A percentile compares a stretch with the other conserved stretches of the same genome.
These are phyloP conservation scores for Galerucella calmariensis DNA, from an alignment of 2,888 invertebrate species.

Conservation along the genomic window DNA sequence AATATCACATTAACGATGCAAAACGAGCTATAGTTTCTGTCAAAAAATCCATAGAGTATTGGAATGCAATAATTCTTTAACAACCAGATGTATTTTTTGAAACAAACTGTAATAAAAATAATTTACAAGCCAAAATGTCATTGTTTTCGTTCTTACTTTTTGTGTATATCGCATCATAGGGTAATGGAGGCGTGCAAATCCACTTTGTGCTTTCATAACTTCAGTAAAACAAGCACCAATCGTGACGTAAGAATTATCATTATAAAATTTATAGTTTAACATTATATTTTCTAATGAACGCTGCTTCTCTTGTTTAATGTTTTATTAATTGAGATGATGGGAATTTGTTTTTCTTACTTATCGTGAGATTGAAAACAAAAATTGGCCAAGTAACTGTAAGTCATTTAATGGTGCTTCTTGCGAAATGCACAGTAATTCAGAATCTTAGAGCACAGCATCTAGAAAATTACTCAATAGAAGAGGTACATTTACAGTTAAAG, in stretches of 20 bases:
- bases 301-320: slow-evolving; percentile 34
- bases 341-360: slow-evolving; percentile 13
- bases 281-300: slow-evolving; percentile 33
- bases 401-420: background rate
- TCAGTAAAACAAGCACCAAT: slow-evolving; percentile 29
- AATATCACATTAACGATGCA: no score
- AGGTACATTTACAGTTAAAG: no score
- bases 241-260: slow-evolving; percentile 37
- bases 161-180: background rate
- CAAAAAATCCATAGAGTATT: no score
- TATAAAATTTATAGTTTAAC: slow-evolving; percentile 29
- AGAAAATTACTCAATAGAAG: no score
- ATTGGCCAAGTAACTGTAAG: background rate
- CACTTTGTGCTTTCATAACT: slow-evolving; percentile 30
- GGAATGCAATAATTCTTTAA: no score
- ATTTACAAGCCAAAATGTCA: no score
- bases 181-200: slow-evolving; percentile 28
- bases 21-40: no score
- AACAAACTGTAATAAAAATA: no score
- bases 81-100: no score
- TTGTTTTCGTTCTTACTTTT: no score
- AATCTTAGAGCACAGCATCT: no score
- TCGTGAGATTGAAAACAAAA: slow-evolving; percentile 4
- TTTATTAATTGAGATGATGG: slow-evolving; percentile 38
- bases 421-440: no score